Evolutionary conservation across 2,888 invertebrate genomes (phyloP).

Genomic region (Phalangium opilio): DNA sequence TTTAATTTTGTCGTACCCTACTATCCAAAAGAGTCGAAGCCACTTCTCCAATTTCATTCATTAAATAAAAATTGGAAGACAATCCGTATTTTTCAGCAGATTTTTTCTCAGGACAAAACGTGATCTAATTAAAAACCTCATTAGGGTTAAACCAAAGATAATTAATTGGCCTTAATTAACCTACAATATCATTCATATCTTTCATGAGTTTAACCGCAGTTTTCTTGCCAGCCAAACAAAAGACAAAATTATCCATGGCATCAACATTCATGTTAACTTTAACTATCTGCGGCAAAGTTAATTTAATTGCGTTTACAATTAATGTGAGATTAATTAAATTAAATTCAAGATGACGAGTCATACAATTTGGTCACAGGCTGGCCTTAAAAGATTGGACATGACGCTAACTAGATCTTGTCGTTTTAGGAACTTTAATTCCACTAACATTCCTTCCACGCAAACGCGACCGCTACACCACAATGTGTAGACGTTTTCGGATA

Average conservation of each 20-base stretch:
- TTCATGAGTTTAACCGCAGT: conserved; percentile 65
- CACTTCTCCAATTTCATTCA: conserved; percentile 84
- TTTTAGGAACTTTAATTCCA: conserved; percentile 85
- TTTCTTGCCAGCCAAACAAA: conserved; percentile 80
- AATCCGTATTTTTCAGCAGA: conserved; percentile 64
- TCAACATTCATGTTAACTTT: conserved; percentile 73
- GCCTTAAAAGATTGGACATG: conserved; percentile 63
- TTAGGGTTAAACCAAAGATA: too few species aligned
- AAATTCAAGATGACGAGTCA: conserved; percentile 23
- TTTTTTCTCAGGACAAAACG: conserved; percentile 68
- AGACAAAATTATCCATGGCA: conserved; percentile 84
- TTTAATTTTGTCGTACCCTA: conserved; percentile 32
- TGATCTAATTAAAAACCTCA: too few species aligned
- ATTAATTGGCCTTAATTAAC: too few species aligned
- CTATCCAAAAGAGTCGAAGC: conserved; percentile 67
- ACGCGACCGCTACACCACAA: conserved; percentile 91
- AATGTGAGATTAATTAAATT: too few species aligned
- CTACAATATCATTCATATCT: conserved; percentile 82
- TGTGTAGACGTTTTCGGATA: conserved; percentile 85
- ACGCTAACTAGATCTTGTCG: conserved; percentile 87
- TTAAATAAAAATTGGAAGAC: conserved; percentile 52
- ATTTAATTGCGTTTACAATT: too few species aligned
- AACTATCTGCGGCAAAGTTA: conserved; percentile 47
- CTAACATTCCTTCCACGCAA: conserved; percentile 92
- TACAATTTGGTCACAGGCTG: conserved; percentile 65